These are phyloP conservation scores for Charanyca ferruginea DNA, from an alignment of 2,888 invertebrate species.

Conservation along the genomic window DNA sequence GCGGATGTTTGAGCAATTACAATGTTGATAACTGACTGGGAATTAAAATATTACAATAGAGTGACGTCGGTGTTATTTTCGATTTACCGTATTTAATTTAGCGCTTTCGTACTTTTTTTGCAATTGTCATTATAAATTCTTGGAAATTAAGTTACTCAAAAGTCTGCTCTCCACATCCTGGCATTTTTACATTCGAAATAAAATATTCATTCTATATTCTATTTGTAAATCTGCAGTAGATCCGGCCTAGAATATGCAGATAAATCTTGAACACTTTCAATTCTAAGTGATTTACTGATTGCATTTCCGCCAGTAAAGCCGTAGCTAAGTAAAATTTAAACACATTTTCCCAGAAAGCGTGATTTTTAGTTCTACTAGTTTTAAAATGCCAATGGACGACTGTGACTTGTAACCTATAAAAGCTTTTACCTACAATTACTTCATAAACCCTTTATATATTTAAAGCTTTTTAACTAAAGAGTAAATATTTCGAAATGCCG, in stretches of 20 bases:
- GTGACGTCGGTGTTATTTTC: slow-evolving; percentile 7
- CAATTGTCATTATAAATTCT: neutral
- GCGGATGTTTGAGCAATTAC: slow-evolving; percentile 55
- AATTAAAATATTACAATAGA: slow-evolving; percentile 38
- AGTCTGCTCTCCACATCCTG: neutral
- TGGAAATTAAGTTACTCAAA: neutral
- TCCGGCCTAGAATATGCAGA: neutral
- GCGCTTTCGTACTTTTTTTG: slow-evolving; percentile 1
- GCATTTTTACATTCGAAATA: neutral
- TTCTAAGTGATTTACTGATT: slow-evolving; percentile 16
- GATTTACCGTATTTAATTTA: slow-evolving; percentile 9
- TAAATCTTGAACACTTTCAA: neutral
- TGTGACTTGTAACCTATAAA: slow-evolving; percentile 42
- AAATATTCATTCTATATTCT: neutral
- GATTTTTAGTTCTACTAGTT: slow-evolving; percentile 16
- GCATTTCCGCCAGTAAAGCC: slow-evolving; percentile 1
- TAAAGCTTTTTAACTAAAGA: neutral
- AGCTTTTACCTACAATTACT: slow-evolving; percentile 36
- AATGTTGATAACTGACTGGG: slow-evolving; percentile 29
- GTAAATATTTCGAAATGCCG: neutral
- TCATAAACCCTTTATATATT: slow-evolving; percentile 17
- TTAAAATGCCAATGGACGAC: slow-evolving; percentile 41
- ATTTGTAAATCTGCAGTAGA: neutral
- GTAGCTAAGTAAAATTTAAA: slow-evolving; percentile 17
- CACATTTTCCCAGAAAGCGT: slow-evolving; percentile 17